Evolutionary conservation across 2,113 vertebrate genomes (phyloP).

Genomic region (Sakesphorus luctuosus): DNA sequence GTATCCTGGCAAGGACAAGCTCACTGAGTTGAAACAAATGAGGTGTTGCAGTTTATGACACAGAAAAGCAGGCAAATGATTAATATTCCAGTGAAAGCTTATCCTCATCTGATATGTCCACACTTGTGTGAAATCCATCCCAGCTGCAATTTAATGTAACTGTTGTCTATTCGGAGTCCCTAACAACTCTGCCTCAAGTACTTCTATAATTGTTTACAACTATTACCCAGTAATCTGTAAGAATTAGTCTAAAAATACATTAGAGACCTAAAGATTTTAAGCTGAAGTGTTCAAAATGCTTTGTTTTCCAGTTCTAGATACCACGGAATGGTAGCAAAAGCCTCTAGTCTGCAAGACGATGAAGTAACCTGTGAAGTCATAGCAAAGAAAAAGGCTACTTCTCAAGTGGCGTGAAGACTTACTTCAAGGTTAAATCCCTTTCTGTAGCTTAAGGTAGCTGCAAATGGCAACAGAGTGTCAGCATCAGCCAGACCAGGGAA

Average conservation of each 20-base stretch:
- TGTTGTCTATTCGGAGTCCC: not conserved
- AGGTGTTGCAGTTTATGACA: conserved; percentile 40
- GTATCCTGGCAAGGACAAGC: conserved; percentile 24
- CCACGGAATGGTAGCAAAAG: not conserved
- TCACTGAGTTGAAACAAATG: conserved; percentile 56
- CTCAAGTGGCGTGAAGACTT: not conserved
- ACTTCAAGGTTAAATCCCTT: not conserved
- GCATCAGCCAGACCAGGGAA: not conserved
- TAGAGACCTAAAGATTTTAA: not conserved
- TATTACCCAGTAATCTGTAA: not conserved
- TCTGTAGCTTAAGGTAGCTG: not conserved
- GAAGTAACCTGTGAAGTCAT: not conserved
- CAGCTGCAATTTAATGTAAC: conserved; percentile 20
- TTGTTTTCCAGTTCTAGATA: not conserved
- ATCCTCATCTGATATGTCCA: conserved; percentile 62
- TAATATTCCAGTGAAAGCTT: conserved; percentile 61
- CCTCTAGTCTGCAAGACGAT: not conserved
- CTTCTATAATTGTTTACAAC: not conserved
- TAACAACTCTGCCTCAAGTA: not conserved
- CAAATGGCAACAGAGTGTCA: not conserved
- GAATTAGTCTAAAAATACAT: not conserved
- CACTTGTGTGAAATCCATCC: conserved; percentile 54
- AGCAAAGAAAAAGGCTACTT: not conserved
- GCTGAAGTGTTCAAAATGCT: not conserved
- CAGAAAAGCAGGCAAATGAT: conserved; percentile 49